Evolutionary conservation across 2,888 invertebrate species (phyloP), one percentile per base, ranked within the genome.

Genomic region (Monochamus alternatus): DNA sequence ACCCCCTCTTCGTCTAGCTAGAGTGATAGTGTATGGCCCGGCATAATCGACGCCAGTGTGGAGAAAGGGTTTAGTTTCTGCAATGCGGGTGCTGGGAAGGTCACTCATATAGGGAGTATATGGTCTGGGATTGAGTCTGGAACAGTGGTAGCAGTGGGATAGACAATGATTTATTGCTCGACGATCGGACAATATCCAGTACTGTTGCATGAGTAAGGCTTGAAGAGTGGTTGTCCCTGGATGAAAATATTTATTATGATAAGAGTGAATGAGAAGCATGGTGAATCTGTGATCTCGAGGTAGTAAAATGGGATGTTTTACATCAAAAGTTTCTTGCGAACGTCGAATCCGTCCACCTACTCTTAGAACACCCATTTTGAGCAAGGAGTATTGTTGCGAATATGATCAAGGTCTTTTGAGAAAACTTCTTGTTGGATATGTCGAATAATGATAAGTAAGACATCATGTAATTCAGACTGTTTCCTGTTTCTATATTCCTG

Each of bases 201-300:
- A 22, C 22, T 22, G 22, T 1, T 22, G 22, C 22, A 22, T 22
- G 22, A 22, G 22, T 22, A 22, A 22, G 22, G 22, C 22, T n/a
- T 43, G 63, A 30, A 14, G 38, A 38, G 63, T 10, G 38, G 38
- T 38, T 2, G 38, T 5, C n/a, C 43, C 63, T 12, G 43, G 43
- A 63, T 63, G 43, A 5, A 63, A 7, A 43, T 63, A 63, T 12
- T 43, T 38, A 38, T 63, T 43, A 38, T 63, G 63, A 63, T 32
- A 38, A 2, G 38, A 22, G 9, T 43, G 12, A n/a, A 63, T 38
- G 5, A 63, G 38, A 12, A 62, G 60, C 1, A 10, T 43, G 12
- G 62, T 63, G 3, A 38, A n/a, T 38, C 38, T 32, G 38, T 62
- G 62, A 2, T 62, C 12, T 5, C 62, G 32, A 5, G 62, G 62